Base-by-base conservation (phyloP, 2,888 invertebrate species). In the Phorcus lineatus region DNA sequence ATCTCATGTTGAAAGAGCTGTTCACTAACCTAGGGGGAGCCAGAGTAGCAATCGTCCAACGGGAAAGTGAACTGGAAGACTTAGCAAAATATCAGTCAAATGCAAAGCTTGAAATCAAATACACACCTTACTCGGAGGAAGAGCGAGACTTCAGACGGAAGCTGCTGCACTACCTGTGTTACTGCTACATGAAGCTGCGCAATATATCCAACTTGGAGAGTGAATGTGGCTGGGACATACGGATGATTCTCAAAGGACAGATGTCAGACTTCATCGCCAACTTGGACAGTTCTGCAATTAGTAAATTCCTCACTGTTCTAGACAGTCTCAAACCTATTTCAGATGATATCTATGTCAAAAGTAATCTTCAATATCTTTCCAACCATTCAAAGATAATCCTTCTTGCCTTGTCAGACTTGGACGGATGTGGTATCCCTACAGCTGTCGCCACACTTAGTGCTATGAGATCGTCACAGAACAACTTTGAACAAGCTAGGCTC, bases 11-110 rank as follows among this genome's bases (percentile, higher is more conserved):
- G 31, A 55, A 82, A n/a, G 80, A 74, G 6, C 84, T 91, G 24
- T 83, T 90, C 66, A 62, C 47, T 0, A 89, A 89, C 76, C 79
- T 91, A 78, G 90, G 90, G 7, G 85, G 83, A 19, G 87, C 87
- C 0, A 79, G 52, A 9, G 87, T 91, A 74, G 82, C 84, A 1
- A 84, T 89, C 53, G 88, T 90, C 0, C 87, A 89, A 54, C 83
- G 85, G 4, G 11, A 70, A 1, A 7, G 22, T 13, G 77, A 75
- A 2, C 31, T 78, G 24, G 81, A 85, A 78, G 82, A 85, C 24
- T 81, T 90, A 17, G 76, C 80, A 9, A 75, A 80, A 19, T 88
- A 81, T 75, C 88, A 90, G 81, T 91, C 91, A 22, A 87, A 84
- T 76, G 86, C 89, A n/a, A 53, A 80, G 17, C 66, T 84, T 3